phyloP scores from a whole-genome alignment of 2,888 invertebrate species.

The Lasius platythorax region DNA sequence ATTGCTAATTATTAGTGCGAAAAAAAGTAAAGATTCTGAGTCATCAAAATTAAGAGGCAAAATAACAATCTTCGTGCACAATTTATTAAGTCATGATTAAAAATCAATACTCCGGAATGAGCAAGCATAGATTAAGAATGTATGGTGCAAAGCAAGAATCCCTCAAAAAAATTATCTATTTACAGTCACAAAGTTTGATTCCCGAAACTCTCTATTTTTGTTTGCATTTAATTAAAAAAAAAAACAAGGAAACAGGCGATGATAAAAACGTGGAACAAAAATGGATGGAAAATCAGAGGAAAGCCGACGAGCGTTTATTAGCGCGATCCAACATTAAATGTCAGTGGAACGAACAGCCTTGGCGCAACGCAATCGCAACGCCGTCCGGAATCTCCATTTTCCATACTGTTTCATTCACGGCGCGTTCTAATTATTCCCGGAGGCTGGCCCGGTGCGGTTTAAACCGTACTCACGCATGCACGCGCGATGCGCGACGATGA shows the following conservation, averaged over 20 bases:
- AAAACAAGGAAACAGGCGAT: background rate
- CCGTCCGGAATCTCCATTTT: conserved; percentile 80
- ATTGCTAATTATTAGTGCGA: background rate
- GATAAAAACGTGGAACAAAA: conserved; percentile 16
- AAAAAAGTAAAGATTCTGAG: conserved; percentile 18
- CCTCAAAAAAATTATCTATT: background rate
- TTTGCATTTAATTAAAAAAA: background rate
- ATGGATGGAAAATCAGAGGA: conserved; percentile 57
- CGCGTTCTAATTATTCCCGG: conserved; percentile 80
- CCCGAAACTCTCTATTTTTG: background rate
- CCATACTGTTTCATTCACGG: conserved; percentile 74
- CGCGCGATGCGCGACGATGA: conserved; percentile 45
- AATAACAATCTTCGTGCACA: background rate
- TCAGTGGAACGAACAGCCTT: conserved; percentile 45
- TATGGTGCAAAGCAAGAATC: too few relatives aligned
- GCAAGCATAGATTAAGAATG: background rate
- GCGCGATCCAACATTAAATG: conserved; percentile 17
- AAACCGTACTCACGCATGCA: conserved; percentile 54
- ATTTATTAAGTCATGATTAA: background rate
- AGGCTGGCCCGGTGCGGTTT: conserved; percentile 71
- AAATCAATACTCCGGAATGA: background rate
- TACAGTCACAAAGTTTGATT: background rate
- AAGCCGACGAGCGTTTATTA: background rate
- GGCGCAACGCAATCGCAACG: conserved; percentile 76
- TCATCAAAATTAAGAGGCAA: background rate